A percentile compares a stretch with the other conserved stretches of the same genome.
phyloP scores from a whole-genome alignment of 2,113 vertebrate genomes.

The Nycticebus coucang region DNA sequence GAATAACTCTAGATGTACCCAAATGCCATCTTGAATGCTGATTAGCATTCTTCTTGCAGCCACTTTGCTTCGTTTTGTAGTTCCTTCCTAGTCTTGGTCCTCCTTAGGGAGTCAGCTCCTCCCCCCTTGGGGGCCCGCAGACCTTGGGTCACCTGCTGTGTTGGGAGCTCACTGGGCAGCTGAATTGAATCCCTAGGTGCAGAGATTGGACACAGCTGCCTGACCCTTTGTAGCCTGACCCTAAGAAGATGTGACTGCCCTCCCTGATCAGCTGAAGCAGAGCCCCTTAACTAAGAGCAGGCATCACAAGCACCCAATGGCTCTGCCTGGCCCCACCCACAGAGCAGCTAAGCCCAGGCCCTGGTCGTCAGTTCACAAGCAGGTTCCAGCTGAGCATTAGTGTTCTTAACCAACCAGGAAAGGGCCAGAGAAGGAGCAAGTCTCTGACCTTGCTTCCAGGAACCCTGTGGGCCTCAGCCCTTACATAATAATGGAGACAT shows the following conservation, averaged over 20 bases:
- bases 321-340: neutral
- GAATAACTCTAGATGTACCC: neutral
- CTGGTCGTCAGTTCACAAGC: neutral
- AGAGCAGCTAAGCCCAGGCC: neutral
- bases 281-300: neutral
- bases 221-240: neutral
- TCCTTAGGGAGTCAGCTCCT: accelerated
- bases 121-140: neutral
- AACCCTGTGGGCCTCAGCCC: neutral
- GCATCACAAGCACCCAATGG: neutral
- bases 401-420: neutral
- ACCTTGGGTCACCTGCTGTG: neutral
- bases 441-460: neutral
- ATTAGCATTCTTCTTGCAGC: neutral
- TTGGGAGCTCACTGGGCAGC: neutral
- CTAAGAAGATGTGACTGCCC: neutral
- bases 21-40: neutral
- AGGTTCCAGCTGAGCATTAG: neutral
- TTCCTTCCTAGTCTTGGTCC: accelerated
- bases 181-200: neutral
- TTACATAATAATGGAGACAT: neutral
- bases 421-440: neutral
- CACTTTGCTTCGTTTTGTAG: accelerated
- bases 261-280: neutral
- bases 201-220: neutral